A percentile compares a stretch with the other conserved stretches of the same genome.
Evolutionary conservation across 2,888 invertebrate species (phyloP).

Genomic region (Stenodera caucasica): DNA sequence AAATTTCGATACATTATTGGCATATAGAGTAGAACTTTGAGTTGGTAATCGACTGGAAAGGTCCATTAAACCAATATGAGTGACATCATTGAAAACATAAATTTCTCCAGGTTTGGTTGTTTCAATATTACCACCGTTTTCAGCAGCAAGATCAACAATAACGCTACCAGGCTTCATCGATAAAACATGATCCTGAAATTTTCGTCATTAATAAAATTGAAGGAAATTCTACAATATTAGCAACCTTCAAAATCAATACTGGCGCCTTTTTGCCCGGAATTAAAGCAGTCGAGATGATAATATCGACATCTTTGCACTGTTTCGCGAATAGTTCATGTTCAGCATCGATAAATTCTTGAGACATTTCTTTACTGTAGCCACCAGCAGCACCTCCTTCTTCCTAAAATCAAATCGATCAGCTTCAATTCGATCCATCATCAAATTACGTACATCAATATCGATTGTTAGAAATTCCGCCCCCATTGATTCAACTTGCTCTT

Average conservation of each 20-base stretch:
- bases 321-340: slow-evolving; percentile 85
- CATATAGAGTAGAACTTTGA: slow-evolving; percentile 83
- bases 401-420: slow-evolving; percentile 46
- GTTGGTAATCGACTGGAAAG: slow-evolving; percentile 82
- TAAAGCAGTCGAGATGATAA: slow-evolving; percentile 86
- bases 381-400: slow-evolving; percentile 73
- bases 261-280: slow-evolving; percentile 88
- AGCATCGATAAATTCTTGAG: slow-evolving; percentile 80
- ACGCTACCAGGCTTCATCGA: slow-evolving; percentile 88
- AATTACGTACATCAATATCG: slow-evolving; percentile 64
- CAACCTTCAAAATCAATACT: slow-evolving; percentile 74
- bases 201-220: not conserved
- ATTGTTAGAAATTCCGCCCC: slow-evolving; percentile 87
- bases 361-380: slow-evolving; percentile 86
- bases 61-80: slow-evolving; percentile 84
- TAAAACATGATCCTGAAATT: slow-evolving; percentile 69
- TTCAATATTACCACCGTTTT: slow-evolving; percentile 84
- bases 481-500: slow-evolving; percentile 83
- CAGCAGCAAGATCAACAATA: slow-evolving; percentile 85
- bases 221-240: not conserved
- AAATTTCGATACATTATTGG: slow-evolving; percentile 89
- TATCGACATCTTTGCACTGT: slow-evolving; percentile 82
- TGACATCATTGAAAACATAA: slow-evolving; percentile 74
- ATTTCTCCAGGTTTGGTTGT: slow-evolving; percentile 80
- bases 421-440: slow-evolving; percentile 1